phyloP scores from a whole-genome alignment of 35 echinoderm and acorn worm genomes.

The Lytechinus variegatus region DNA sequence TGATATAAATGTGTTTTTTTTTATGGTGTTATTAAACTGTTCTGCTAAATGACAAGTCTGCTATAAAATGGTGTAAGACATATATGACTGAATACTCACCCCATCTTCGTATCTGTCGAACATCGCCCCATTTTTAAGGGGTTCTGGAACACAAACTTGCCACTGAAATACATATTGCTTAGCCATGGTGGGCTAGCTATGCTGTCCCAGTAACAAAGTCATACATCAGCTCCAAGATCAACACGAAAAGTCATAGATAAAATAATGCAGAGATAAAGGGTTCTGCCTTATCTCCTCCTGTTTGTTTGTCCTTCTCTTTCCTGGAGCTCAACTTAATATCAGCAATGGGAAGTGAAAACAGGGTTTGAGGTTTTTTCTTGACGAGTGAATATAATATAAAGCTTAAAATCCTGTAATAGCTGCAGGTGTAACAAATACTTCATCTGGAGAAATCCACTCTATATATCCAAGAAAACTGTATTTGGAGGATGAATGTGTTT shows the following conservation, averaged over 20 bases:
- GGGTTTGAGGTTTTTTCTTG: neutral
- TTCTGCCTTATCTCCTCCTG: neutral
- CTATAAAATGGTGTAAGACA: neutral
- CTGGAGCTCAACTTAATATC: neutral
- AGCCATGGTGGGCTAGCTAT: constrained; percentile 72
- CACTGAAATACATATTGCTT: constrained; percentile 98
- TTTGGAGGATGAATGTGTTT: neutral
- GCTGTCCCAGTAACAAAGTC: constrained; percentile 23
- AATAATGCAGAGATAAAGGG: neutral
- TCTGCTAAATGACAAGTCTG: no score
- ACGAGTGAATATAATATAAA: neutral
- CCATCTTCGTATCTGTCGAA: constrained; percentile 97
- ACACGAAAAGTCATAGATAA: neutral
- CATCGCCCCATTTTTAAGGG: constrained; percentile 77
- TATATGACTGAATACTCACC: constrained; percentile 56
- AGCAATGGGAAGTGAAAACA: neutral
- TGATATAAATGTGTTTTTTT: no score
- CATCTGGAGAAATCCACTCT: constrained; percentile 22
- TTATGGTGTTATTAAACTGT: no score
- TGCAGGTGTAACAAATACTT: neutral
- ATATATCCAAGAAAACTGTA: constrained; percentile 37
- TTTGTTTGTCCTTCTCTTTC: neutral
- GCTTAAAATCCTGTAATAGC: neutral
- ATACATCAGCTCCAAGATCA: constrained; percentile 24
- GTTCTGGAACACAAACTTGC: constrained; percentile 79